phyloP scores from a whole-genome alignment of 2,888 invertebrate genomes.

The Stictocephala bisonia region DNA sequence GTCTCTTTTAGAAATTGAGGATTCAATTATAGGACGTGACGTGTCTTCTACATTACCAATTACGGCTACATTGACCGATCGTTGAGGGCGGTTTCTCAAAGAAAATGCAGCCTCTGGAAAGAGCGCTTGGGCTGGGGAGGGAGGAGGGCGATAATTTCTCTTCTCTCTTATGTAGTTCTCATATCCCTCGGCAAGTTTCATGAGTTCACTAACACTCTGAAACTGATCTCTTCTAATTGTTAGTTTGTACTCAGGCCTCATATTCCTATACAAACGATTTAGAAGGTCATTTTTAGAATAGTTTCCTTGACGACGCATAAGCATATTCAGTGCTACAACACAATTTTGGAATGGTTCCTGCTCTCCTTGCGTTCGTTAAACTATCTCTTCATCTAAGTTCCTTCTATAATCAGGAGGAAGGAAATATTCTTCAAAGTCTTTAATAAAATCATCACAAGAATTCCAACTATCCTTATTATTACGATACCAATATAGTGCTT shows the following conservation, averaged over 20 bases:
- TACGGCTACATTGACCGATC: too few relatives aligned
- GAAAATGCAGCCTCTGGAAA: too few relatives aligned
- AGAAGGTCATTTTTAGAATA: conserved; percentile 42
- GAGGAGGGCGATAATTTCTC: background rate
- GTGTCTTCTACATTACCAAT: too few relatives aligned
- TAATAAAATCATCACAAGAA: background rate
- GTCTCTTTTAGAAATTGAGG: too few relatives aligned
- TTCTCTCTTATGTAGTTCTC: background rate
- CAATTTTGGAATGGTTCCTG: conserved; percentile 6
- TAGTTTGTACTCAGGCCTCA: background rate
- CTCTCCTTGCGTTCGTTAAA: conserved; percentile 2
- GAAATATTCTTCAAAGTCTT: background rate
- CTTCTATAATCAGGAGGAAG: conserved; percentile 1
- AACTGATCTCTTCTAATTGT: background rate
- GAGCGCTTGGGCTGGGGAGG: background rate
- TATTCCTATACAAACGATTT: background rate
- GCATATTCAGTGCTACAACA: background rate
- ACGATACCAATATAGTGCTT: conserved; percentile 11
- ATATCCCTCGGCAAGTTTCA: background rate
- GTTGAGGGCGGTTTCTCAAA: too few relatives aligned
- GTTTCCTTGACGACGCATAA: background rate
- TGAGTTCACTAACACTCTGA: background rate
- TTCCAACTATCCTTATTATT: background rate
- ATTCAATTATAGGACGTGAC: too few relatives aligned
- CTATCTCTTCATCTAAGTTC: conserved; percentile 14